Conservation (phyloP, 2,113 vertebrate genomes). For the Pedetes capensis region DNA sequence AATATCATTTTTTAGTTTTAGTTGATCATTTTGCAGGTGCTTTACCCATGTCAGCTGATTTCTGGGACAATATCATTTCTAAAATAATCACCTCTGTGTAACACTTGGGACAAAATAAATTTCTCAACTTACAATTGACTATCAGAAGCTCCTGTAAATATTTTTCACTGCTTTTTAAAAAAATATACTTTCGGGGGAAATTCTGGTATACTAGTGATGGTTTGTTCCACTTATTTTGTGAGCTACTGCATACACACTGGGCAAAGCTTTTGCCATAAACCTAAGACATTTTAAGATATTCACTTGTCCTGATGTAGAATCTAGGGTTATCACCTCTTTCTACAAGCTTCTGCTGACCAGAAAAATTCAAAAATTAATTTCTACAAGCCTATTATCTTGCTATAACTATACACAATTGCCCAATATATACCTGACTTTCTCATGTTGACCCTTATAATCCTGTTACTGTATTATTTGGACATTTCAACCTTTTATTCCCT, state of each 20-base stretch:
- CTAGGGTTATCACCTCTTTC: conserved; percentile 44
- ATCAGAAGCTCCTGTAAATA: neutral
- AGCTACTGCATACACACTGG: neutral
- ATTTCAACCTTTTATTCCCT: conserved; percentile 10
- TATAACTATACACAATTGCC: conserved; percentile 45
- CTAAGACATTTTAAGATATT: conserved; percentile 46
- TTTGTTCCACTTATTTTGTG: conserved; percentile 12
- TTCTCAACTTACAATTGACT: neutral
- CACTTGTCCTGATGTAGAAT: neutral
- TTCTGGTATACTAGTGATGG: neutral
- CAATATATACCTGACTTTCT: conserved; percentile 57
- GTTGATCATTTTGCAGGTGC: neutral
- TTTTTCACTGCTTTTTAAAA: neutral
- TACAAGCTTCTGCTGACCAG: conserved; percentile 5
- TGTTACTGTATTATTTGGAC: conserved; percentile 59
- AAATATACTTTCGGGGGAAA: neutral
- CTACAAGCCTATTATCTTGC: conserved; percentile 56
- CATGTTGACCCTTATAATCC: conserved; percentile 58
- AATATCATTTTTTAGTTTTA: neutral
- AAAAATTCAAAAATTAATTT: conserved; percentile 64
- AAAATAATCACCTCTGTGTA: conserved; percentile 5
- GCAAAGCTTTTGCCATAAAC: conserved; percentile 24
- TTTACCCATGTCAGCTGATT: neutral
- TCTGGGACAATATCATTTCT: neutral
- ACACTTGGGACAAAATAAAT: neutral